These are phyloP conservation scores for Phycodurus eques DNA, from an alignment of 2,113 vertebrate genomes.

Conservation along the genomic window DNA sequence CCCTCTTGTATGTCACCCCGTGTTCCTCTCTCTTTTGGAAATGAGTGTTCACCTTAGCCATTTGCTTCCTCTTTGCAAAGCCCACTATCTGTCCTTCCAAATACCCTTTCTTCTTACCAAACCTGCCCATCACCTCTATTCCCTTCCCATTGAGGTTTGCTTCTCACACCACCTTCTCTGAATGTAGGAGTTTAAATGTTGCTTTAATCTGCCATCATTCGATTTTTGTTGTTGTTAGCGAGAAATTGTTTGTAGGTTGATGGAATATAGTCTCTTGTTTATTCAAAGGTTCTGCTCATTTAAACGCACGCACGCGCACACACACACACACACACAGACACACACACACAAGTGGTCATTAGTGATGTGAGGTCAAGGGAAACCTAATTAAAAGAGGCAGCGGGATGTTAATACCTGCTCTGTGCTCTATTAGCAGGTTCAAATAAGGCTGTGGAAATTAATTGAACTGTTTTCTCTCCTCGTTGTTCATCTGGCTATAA, in stretches of 20 bases:
- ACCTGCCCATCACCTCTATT: not conserved
- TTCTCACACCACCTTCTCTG: not conserved
- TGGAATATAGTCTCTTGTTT: not conserved
- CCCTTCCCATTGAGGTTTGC: not conserved
- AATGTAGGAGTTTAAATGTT: not conserved
- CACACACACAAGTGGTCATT: slow-evolving; percentile 3
- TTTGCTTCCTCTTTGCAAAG: not conserved
- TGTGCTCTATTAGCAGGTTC: slow-evolving; percentile 42
- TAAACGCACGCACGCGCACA: not conserved
- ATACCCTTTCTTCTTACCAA: not conserved
- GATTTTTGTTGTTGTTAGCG: not conserved
- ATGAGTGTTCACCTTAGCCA: not conserved
- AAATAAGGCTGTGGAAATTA: slow-evolving; percentile 17
- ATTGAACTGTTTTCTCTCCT: slow-evolving; percentile 19
- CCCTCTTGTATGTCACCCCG: not conserved
- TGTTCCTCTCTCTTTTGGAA: not conserved
- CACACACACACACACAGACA: not conserved
- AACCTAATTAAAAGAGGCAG: slow-evolving; percentile 45
- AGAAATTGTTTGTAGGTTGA: not conserved
- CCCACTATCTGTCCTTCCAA: not conserved
- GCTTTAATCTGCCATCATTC: not conserved
- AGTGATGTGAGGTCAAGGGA: slow-evolving; percentile 37
- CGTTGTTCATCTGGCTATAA: not conserved
- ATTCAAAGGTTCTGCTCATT: not conserved
- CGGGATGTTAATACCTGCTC: slow-evolving; percentile 32